Conservation (phyloP, 2,113 vertebrate genomes). For the Podarcis cretensis region DNA sequence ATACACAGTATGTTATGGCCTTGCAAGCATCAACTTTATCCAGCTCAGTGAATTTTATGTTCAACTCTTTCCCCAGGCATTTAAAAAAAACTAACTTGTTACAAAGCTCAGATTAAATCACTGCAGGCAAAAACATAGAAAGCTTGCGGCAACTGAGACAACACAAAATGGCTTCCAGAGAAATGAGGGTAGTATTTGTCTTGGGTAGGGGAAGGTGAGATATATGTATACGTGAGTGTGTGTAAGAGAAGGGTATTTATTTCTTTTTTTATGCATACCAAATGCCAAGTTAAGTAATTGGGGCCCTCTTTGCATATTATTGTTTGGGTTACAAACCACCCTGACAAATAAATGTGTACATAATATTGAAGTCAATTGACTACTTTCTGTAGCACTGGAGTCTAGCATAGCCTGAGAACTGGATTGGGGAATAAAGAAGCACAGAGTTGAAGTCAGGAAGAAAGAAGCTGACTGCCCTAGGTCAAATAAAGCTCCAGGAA, state of each 20-base stretch:
- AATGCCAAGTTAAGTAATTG: background rate
- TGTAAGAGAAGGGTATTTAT: background rate
- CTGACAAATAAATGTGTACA: background rate
- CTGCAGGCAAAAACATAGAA: background rate
- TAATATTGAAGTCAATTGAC: background rate
- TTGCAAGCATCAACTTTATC: background rate
- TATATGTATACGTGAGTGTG: background rate
- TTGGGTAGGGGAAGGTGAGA: background rate
- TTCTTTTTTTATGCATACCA: background rate
- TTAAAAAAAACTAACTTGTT: background rate
- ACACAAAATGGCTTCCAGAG: background rate
- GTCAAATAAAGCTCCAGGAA: background rate
- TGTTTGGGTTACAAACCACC: background rate
- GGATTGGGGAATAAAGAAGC: too few species aligned
- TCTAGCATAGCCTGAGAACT: background rate
- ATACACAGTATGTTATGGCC: background rate
- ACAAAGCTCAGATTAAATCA: slow-evolving; percentile 5
- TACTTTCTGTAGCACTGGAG: background rate
- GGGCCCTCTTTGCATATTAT: background rate
- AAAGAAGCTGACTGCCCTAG: background rate
- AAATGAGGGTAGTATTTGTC: too few species aligned
- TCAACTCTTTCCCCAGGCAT: background rate
- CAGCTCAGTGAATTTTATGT: slow-evolving; percentile 5
- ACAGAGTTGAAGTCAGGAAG: background rate
- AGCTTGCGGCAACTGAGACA: background rate